Conservation (phyloP, 2,888 invertebrate species). For the Troides oblongomaculatus region DNA sequence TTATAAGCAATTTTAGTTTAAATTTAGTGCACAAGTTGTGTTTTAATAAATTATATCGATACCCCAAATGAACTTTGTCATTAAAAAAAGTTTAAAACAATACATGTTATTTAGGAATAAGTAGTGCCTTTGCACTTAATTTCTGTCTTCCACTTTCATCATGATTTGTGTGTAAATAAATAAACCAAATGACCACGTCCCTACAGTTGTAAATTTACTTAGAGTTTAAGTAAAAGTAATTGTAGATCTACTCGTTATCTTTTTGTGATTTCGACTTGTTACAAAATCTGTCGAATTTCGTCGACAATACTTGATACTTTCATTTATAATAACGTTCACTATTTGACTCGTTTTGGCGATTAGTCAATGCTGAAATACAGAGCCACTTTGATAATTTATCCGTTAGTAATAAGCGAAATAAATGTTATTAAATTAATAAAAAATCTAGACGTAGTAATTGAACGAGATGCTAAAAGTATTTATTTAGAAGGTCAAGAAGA, state of each 20-base stretch:
- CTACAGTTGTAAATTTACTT: not conserved
- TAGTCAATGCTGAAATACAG: not conserved
- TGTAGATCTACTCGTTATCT: not conserved
- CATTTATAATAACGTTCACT: slow-evolving; percentile 15
- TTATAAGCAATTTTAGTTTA: too few relatives aligned
- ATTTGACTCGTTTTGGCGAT: not conserved
- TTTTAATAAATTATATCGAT: too few relatives aligned
- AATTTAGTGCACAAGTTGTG: too few relatives aligned
- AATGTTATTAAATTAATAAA: too few relatives aligned
- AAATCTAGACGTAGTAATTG: slow-evolving; percentile 50
- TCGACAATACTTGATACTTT: not conserved
- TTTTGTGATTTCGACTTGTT: not conserved
- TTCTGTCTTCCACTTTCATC: too few relatives aligned
- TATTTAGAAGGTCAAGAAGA: slow-evolving; percentile 47
- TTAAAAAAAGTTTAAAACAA: too few relatives aligned
- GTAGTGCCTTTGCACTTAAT: too few relatives aligned
- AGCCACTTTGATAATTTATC: slow-evolving; percentile 27
- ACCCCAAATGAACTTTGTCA: too few relatives aligned
- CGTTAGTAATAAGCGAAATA: slow-evolving; percentile 6
- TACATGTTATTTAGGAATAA: too few relatives aligned
- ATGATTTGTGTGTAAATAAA: too few relatives aligned
- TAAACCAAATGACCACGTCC: too few relatives aligned
- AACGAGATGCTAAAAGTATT: slow-evolving; percentile 44
- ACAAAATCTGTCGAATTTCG: slow-evolving; percentile 6
- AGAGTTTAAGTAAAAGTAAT: not conserved